Evolutionary conservation across 2,888 invertebrate genomes (phyloP).

Genomic region (Busseola fusca): DNA sequence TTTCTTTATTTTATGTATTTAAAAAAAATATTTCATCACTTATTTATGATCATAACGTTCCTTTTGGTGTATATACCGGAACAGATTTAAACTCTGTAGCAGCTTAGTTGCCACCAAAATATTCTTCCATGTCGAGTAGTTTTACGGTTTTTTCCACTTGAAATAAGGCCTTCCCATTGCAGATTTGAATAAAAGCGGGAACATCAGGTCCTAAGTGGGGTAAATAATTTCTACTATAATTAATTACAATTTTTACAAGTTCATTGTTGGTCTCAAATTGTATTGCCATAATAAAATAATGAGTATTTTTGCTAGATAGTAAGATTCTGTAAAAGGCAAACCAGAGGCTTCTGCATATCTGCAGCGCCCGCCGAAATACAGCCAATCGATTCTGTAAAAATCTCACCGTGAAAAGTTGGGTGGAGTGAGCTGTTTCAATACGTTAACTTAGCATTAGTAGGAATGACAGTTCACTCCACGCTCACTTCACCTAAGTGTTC

Average conservation of each 20-base stretch:
- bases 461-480: too few relatives aligned
- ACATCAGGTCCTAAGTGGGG: neutral
- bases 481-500: too few relatives aligned
- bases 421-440: too few relatives aligned
- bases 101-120: neutral
- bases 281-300: conserved; percentile 1
- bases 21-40: neutral
- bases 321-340: neutral
- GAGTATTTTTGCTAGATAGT: neutral
- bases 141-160: too few relatives aligned
- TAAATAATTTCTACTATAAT: neutral
- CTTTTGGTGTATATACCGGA: neutral
- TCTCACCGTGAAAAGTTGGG: too few relatives aligned
- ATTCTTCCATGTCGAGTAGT: neutral
- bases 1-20: too few relatives aligned
- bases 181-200: conserved; percentile 16
- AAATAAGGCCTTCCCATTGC: neutral
- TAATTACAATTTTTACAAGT: neutral
- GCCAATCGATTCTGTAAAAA: too few relatives aligned
- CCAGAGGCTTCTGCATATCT: too few relatives aligned
- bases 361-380: too few relatives aligned
- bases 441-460: too few relatives aligned
- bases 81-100: neutral
- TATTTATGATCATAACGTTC: neutral
- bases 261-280: conserved; percentile 3